phyloP scores from a whole-genome alignment of 2,888 invertebrate species.

The Lithophane leautieri region DNA sequence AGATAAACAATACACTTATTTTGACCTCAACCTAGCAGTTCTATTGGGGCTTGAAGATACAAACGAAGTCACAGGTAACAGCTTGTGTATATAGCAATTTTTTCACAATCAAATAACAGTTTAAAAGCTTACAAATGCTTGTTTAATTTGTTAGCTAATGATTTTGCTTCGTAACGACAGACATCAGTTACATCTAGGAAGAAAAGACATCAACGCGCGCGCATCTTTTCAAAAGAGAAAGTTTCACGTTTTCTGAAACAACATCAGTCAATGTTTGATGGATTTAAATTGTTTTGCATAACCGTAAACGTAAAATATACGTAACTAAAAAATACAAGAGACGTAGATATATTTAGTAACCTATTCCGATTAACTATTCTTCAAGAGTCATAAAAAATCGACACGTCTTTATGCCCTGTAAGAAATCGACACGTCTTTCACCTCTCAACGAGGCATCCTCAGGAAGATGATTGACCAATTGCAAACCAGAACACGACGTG shows the following conservation, averaged over 20 bases:
- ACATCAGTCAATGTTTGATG: slow-evolving; percentile 17
- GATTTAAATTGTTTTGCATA: slow-evolving; percentile 22
- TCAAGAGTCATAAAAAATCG: no score
- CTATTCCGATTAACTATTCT: no score
- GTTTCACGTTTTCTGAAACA: slow-evolving; percentile 30
- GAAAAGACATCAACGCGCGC: slow-evolving; percentile 73
- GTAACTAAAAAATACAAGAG: no score
- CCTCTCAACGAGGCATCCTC: no score
- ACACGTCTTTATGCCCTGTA: no score
- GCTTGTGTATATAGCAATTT: no score
- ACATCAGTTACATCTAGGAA: slow-evolving; percentile 49
- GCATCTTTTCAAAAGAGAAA: slow-evolving; percentile 62
- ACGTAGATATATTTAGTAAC: no score
- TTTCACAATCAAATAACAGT: neutral
- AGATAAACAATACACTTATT: neutral
- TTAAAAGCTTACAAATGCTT: slow-evolving; percentile 2
- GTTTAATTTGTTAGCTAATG: slow-evolving; percentile 26
- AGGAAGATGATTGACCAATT: no score
- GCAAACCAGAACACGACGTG: no score
- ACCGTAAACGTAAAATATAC: neutral
- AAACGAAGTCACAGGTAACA: neutral
- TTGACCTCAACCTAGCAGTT: slow-evolving; percentile 1
- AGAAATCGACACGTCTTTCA: no score
- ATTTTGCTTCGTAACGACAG: slow-evolving; percentile 20
- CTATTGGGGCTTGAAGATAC: neutral